Percentiles rank a stretch among this genome's conserved stretches.
Conservation (phyloP, 2,113 vertebrate species). For the Amazona guildingii region DNA sequence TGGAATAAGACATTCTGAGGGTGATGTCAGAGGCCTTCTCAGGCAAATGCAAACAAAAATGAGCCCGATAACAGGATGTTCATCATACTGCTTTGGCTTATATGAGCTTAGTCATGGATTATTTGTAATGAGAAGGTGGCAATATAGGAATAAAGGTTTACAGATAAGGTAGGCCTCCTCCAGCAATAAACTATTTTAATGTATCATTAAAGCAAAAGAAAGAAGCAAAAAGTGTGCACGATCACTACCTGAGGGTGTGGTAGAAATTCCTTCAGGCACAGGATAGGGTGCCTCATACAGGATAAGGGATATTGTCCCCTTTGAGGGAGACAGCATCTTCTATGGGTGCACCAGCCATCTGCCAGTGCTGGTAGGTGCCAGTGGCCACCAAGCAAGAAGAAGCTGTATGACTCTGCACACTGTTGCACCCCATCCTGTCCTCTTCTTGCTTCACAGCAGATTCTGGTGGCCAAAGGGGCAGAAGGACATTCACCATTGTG, state of each 20-base stretch:
- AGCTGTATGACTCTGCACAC: neutral
- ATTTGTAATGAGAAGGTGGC: neutral
- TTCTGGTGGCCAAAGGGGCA: neutral
- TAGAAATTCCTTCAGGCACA: neutral
- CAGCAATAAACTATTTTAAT: neutral
- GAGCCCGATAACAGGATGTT: neutral
- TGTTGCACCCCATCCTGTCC: neutral
- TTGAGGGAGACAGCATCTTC: neutral
- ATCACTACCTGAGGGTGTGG: neutral
- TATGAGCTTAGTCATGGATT: neutral
- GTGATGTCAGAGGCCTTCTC: neutral
- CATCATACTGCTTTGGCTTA: neutral
- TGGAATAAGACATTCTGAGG: accelerated
- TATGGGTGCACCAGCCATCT: neutral
- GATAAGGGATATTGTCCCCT: neutral
- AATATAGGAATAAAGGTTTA: neutral
- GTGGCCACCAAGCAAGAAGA: neutral
- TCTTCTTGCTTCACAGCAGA: neutral
- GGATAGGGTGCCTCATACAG: neutral
- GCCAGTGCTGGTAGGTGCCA: neutral
- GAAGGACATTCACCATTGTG: neutral
- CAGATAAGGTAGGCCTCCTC: neutral
- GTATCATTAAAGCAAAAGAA: neutral
- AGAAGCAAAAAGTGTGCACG: neutral
- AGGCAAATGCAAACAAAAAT: neutral